These are phyloP conservation scores for Larimichthys crocea DNA, from an alignment of 2,113 vertebrate species.

Conservation along the genomic window DNA sequence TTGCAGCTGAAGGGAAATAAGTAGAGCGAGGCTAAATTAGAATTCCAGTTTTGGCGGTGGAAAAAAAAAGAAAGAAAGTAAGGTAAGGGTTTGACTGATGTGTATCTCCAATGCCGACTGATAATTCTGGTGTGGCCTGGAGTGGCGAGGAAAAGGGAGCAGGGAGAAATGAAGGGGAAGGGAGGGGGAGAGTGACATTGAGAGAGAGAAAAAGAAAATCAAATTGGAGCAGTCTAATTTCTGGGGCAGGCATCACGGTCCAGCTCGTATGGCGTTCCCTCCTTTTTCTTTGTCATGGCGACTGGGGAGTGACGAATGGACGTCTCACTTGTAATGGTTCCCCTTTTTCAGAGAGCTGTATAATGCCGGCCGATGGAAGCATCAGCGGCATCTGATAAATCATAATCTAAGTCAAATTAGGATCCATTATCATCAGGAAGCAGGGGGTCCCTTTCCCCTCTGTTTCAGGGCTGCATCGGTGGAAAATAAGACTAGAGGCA, in stretches of 20 bases:
- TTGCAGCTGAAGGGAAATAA: conserved; percentile 39
- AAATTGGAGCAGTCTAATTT: conserved; percentile 70
- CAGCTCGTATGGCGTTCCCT: conserved; percentile 30
- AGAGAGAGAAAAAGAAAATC: conserved; percentile 57
- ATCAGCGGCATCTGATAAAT: conserved; percentile 71
- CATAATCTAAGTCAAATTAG: conserved; percentile 77
- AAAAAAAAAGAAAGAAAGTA: not conserved
- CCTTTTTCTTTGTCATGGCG: conserved; percentile 25
- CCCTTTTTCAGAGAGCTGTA: conserved; percentile 66
- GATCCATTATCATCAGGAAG: conserved; percentile 72
- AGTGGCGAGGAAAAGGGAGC: conserved; percentile 1
- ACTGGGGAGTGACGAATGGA: conserved; percentile 63
- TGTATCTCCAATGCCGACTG: conserved; percentile 4
- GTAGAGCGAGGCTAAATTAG: conserved; percentile 37
- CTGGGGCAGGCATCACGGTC: conserved; percentile 59
- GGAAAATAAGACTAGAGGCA: conserved; percentile 63
- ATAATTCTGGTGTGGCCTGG: conserved; percentile 21
- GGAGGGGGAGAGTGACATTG: conserved; percentile 10
- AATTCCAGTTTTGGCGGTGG: conserved; percentile 40
- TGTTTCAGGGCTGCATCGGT: conserved; percentile 41
- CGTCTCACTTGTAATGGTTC: conserved; percentile 70
- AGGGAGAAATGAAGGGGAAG: conserved; percentile 26
- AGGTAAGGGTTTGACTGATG: conserved; percentile 53
- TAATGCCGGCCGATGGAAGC: conserved; percentile 57
- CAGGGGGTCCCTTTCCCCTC: conserved; percentile 51